Conservation (phyloP, 2,888 invertebrate genomes). For the Eristalinus sepulchralis region DNA sequence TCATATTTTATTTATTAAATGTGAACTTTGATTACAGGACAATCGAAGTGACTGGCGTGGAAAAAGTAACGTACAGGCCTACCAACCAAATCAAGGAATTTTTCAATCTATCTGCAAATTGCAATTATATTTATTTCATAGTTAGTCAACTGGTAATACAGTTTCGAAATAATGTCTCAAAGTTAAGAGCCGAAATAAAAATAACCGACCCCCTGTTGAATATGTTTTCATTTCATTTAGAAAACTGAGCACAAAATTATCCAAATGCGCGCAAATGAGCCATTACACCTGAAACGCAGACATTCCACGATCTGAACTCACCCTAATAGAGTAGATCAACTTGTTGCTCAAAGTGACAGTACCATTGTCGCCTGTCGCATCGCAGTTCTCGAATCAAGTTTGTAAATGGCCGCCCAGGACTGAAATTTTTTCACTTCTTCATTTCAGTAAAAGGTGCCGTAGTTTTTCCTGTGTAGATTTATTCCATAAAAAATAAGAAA, state of each 20-base stretch:
- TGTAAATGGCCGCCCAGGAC: slow-evolving; percentile 68
- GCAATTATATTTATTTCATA: no score
- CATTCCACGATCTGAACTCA: slow-evolving; percentile 1
- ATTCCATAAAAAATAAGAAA: background rate
- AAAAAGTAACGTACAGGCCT: no score
- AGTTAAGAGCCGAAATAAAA: background rate
- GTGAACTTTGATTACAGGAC: background rate
- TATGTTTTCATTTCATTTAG: background rate
- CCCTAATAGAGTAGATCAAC: slow-evolving; percentile 2
- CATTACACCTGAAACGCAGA: background rate
- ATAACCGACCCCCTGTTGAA: background rate
- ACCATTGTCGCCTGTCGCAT: slow-evolving; percentile 21
- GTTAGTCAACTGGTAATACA: no score
- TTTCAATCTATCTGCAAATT: no score
- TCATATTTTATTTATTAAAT: background rate
- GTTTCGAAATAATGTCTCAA: background rate
- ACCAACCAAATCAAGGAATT: no score
- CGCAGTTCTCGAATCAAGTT: slow-evolving; percentile 58
- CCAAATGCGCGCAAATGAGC: background rate
- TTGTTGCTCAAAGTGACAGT: slow-evolving; percentile 38
- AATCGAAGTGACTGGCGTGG: background rate
- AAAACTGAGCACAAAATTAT: background rate
- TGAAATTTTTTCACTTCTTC: slow-evolving; percentile 59
- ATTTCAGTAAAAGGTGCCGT: slow-evolving; percentile 48
- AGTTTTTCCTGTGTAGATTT: slow-evolving; percentile 35